Percentiles rank a stretch among this genome's conserved stretches.
Conservation (phyloP, 2,888 invertebrate species). For the Lamproptera curius region DNA sequence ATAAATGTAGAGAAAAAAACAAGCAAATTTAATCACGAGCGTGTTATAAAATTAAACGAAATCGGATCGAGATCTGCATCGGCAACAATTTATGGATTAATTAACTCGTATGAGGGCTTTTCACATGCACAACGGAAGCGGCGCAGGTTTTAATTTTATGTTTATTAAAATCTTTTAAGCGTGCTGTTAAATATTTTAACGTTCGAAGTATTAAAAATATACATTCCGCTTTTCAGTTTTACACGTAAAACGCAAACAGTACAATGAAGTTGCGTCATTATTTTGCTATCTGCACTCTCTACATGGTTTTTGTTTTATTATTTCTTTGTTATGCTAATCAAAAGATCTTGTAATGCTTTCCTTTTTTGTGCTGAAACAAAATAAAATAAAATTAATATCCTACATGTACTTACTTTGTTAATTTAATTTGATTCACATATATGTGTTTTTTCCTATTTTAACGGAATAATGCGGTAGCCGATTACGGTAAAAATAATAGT, state of each 20-base stretch:
- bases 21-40: slow-evolving; percentile 14
- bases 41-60: slow-evolving; percentile 29
- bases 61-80: slow-evolving; percentile 28
- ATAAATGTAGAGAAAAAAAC: too few species aligned
- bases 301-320: too few species aligned
- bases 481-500: neutral
- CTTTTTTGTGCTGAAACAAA: slow-evolving; percentile 52
- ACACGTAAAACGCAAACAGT: neutral
- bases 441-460: too few species aligned
- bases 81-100: slow-evolving; percentile 30
- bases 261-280: too few species aligned
- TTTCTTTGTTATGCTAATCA: too few species aligned
- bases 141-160: slow-evolving; percentile 15
- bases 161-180: slow-evolving; percentile 18
- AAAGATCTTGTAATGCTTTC: slow-evolving; percentile 37
- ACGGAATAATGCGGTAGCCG: neutral
- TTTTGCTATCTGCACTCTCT: too few species aligned
- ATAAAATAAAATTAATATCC: slow-evolving; percentile 5
- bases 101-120: slow-evolving; percentile 24
- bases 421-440: neutral
- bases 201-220: neutral
- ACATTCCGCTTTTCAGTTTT: neutral
- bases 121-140: slow-evolving; percentile 19
- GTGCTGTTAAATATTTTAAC: slow-evolving; percentile 6
- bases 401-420: too few species aligned